phyloP scores from a whole-genome alignment of 2,797 vertebrate species.

The Geotrypetes seraphini region DNA sequence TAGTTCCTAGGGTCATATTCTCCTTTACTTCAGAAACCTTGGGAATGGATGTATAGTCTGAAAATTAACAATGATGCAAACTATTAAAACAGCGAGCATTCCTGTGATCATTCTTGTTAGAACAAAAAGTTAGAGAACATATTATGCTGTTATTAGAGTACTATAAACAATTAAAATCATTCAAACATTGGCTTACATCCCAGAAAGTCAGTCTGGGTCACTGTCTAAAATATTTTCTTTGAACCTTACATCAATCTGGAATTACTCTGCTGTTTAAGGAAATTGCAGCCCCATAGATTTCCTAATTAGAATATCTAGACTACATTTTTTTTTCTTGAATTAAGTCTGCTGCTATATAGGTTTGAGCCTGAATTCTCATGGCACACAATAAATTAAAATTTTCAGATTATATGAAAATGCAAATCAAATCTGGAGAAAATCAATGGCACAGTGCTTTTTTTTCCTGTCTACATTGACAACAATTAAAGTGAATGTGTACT shows the following conservation, averaged over 20 bases:
- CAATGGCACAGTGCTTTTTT: no score
- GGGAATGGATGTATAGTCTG: conserved; percentile 82
- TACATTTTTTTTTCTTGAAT: conserved; percentile 28
- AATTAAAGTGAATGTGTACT: no score
- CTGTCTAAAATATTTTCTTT: conserved; percentile 30
- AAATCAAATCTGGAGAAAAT: conserved; percentile 33
- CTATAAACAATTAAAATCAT: conserved; percentile 17
- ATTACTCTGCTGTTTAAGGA: conserved; percentile 6
- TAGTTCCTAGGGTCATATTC: conserved; percentile 97
- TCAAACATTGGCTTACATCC: conserved; percentile 29
- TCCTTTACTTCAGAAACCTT: conserved; percentile 87
- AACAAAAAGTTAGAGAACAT: conserved; percentile 21
- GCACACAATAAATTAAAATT: no score
- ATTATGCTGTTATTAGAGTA: not conserved
- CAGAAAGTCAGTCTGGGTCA: conserved; percentile 38
- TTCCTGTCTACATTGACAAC: no score
- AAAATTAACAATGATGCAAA: conserved; percentile 35
- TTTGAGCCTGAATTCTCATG: no score
- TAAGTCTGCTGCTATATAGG: conserved; percentile 32
- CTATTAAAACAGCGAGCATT: conserved; percentile 19
- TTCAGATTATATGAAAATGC: no score
- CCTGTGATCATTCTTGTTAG: conserved; percentile 16
- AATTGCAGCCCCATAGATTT: conserved; percentile 11
- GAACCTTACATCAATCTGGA: conserved; percentile 27
- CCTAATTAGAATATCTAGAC: conserved; percentile 38